A percentile compares a stretch with the other conserved stretches of the same genome.
Conservation (phyloP, 2,113 vertebrate genomes). For the Halichoeres trimaculatus region DNA sequence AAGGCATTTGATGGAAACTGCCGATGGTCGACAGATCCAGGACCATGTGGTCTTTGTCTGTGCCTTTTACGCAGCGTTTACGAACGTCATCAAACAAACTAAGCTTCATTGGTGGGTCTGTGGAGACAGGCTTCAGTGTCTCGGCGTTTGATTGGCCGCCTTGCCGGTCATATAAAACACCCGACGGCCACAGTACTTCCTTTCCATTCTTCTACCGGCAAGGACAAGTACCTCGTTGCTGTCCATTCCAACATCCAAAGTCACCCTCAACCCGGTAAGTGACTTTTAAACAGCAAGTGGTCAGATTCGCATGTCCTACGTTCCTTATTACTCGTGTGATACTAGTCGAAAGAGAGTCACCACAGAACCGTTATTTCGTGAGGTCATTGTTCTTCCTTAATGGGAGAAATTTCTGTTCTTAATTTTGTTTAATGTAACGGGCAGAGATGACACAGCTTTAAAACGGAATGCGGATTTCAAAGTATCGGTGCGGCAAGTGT, state of each 20-base stretch:
- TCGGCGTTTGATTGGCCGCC: slow-evolving; percentile 73
- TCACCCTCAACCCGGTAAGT: slow-evolving; percentile 50
- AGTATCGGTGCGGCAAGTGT: too few relatives aligned
- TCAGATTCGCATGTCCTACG: fast-evolving
- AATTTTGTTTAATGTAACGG: too few relatives aligned
- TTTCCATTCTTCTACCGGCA: slow-evolving; percentile 66
- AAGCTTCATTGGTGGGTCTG: slow-evolving; percentile 60
- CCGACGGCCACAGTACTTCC: neutral
- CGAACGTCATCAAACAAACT: slow-evolving; percentile 6
- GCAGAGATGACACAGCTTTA: too few relatives aligned
- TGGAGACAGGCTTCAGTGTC: neutral
- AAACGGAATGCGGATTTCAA: too few relatives aligned
- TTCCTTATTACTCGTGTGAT: fast-evolving
- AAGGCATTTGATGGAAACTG: too few relatives aligned
- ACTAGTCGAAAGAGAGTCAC: neutral
- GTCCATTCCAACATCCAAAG: slow-evolving; percentile 14
- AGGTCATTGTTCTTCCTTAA: fast-evolving
- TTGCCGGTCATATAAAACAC: slow-evolving; percentile 61
- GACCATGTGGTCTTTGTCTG: slow-evolving; percentile 26
- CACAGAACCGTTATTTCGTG: neutral
- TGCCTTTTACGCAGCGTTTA: slow-evolving; percentile 21
- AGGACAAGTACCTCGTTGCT: slow-evolving; percentile 28
- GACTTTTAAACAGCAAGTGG: neutral
- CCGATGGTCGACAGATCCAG: neutral
- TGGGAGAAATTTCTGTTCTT: too few relatives aligned